A percentile compares a stretch with the other conserved stretches of the same genome.
These are phyloP conservation scores for Leptogaster cylindrica DNA, from an alignment of 2,888 invertebrate genomes.

Conservation along the genomic window DNA sequence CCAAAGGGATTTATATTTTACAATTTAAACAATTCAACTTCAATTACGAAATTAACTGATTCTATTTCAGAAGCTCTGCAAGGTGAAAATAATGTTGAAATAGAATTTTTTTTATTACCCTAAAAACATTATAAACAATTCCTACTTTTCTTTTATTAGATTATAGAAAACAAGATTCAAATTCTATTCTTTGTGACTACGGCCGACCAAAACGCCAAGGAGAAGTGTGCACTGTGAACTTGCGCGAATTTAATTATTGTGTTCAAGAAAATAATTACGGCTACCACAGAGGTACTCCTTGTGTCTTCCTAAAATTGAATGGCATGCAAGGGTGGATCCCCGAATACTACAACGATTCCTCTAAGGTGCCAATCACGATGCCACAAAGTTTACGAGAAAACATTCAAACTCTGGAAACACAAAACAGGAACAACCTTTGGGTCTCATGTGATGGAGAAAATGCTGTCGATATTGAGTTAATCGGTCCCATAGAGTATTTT, in stretches of 20 bases:
- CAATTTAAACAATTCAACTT: too few species aligned
- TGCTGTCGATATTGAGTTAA: slow-evolving; percentile 88
- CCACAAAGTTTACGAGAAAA: slow-evolving; percentile 60
- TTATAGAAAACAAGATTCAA: too few species aligned
- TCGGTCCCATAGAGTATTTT: slow-evolving; percentile 82
- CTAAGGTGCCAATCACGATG: slow-evolving; percentile 75
- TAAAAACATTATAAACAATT: too few species aligned
- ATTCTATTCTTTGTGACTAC: too few species aligned
- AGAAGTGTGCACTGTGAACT: slow-evolving; percentile 87
- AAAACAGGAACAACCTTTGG: slow-evolving; percentile 73
- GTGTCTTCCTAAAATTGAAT: slow-evolving; percentile 94
- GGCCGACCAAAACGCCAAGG: too few species aligned
- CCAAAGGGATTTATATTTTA: too few species aligned
- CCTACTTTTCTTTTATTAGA: too few species aligned
- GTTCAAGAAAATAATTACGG: slow-evolving; percentile 84
- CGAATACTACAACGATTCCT: slow-evolving; percentile 76
- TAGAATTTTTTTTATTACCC: too few species aligned
- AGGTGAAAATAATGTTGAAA: too few species aligned
- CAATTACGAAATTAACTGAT: too few species aligned
- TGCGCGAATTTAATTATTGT: slow-evolving; percentile 80
- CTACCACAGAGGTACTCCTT: slow-evolving; percentile 90
- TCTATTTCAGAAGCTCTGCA: too few species aligned
- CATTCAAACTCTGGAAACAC: neutral
- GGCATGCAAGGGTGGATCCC: slow-evolving; percentile 93
- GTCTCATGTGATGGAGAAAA: slow-evolving; percentile 94